Evolutionary conservation across 2,113 vertebrate species (phyloP).

Genomic region (Falcunculus frontatus): DNA sequence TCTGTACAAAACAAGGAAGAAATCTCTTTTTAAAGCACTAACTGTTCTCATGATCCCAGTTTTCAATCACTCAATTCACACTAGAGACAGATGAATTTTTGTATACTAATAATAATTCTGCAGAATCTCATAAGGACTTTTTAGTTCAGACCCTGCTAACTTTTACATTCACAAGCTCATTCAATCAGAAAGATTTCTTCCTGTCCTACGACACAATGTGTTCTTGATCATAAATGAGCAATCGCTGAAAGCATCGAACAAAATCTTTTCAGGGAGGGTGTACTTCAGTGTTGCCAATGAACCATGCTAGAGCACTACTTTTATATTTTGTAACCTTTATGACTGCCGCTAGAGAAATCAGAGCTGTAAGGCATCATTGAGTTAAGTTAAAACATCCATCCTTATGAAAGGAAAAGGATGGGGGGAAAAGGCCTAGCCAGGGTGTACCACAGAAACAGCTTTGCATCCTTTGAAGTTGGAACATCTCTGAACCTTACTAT

Average conservation of each 20-base stretch:
- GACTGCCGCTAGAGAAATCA: background rate
- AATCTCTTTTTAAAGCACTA: background rate
- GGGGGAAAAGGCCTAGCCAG: fast-evolving
- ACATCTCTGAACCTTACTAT: background rate
- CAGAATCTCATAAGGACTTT: background rate
- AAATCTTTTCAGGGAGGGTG: background rate
- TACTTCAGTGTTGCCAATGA: background rate
- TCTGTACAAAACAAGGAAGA: background rate
- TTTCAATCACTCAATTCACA: background rate
- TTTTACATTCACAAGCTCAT: background rate
- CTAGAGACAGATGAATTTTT: background rate
- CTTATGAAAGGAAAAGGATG: background rate
- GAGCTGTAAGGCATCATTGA: background rate
- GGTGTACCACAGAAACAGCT: background rate
- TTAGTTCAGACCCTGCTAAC: background rate
- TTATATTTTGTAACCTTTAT: background rate
- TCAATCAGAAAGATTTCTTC: background rate
- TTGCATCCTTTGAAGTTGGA: background rate
- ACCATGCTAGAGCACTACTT: background rate
- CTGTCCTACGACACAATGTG: background rate
- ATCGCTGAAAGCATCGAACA: background rate
- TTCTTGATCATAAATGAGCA: conserved; percentile 15
- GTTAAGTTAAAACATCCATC: background rate
- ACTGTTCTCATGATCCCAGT: background rate
- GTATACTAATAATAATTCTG: background rate